Evolutionary conservation across 2,113 vertebrate species (phyloP).

Genomic region (Phyllostomus hastatus): DNA sequence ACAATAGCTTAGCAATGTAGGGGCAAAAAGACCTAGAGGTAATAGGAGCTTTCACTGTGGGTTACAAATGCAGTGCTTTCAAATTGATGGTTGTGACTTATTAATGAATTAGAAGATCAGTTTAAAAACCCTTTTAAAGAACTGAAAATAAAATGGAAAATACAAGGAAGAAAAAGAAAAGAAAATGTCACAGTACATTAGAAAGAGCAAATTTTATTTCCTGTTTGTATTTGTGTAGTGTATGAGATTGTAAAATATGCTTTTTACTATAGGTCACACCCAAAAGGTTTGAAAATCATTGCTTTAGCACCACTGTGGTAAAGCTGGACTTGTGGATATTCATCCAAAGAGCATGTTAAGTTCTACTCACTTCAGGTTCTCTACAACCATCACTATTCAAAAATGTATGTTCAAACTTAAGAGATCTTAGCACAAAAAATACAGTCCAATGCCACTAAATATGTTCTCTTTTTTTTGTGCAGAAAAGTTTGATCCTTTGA

Average conservation of each 20-base stretch:
- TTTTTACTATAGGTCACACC: not conserved
- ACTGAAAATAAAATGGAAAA: not conserved
- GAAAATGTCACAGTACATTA: not conserved
- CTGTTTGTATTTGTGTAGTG: not conserved
- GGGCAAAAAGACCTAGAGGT: accelerated
- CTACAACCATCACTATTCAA: not conserved
- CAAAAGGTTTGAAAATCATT: not conserved
- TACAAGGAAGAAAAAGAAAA: not conserved
- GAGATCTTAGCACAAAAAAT: not conserved
- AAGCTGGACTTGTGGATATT: not conserved
- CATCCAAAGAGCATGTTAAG: not conserved
- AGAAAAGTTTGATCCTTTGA: constrained; percentile 25
- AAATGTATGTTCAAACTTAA: not conserved
- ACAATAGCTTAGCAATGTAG: not conserved
- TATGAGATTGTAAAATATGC: not conserved
- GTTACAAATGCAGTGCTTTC: not conserved
- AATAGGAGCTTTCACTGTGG: accelerated
- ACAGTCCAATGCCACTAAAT: not conserved
- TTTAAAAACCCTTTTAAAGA: not conserved
- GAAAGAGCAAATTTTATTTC: not conserved
- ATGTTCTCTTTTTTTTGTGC: constrained; percentile 9
- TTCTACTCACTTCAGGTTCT: not conserved
- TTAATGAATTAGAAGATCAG: not conserved
- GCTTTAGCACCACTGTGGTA: not conserved
- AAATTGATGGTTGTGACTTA: not conserved